A percentile compares a stretch with the other conserved stretches of the same genome.
phyloP scores from a whole-genome alignment of 2,888 invertebrate species.

The Rhaphigaster nebulosa region DNA sequence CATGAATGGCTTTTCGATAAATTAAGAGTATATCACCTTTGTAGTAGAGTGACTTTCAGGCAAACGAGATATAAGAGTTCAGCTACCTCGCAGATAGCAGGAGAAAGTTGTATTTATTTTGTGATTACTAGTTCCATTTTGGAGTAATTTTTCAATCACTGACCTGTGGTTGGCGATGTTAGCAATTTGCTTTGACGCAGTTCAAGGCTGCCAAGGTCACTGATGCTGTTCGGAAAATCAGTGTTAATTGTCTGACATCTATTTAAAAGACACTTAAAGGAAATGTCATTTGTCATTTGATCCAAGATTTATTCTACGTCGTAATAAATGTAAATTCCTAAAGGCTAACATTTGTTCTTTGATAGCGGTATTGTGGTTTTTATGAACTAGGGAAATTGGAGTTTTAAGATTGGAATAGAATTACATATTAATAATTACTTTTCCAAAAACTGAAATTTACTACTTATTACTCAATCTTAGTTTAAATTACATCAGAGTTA shows the following conservation, averaged over 20 bases:
- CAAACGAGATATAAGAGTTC: background rate
- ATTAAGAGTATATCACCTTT: too few relatives aligned
- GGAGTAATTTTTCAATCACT: background rate
- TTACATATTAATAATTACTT: background rate
- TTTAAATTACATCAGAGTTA: too few relatives aligned
- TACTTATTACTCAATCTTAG: too few relatives aligned
- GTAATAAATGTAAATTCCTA: background rate
- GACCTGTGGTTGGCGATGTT: background rate
- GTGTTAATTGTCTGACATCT: constrained; percentile 5
- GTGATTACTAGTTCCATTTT: background rate
- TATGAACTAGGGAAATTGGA: background rate
- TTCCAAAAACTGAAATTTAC: background rate
- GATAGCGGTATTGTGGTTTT: background rate
- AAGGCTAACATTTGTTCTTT: background rate
- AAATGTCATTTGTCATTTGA: background rate
- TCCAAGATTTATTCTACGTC: background rate
- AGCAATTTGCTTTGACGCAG: background rate
- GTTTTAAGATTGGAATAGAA: background rate
- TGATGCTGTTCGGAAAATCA: background rate
- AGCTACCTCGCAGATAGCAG: background rate
- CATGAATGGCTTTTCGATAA: too few relatives aligned
- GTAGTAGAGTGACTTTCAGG: background rate
- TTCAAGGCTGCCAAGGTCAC: background rate
- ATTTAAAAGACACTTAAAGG: background rate
- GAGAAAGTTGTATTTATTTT: background rate